Evolutionary conservation across 1,140 invertebrate genomes (phyloP), one percentile per base, ranked within the genome.

Genomic region (Galleria mellonella): DNA sequence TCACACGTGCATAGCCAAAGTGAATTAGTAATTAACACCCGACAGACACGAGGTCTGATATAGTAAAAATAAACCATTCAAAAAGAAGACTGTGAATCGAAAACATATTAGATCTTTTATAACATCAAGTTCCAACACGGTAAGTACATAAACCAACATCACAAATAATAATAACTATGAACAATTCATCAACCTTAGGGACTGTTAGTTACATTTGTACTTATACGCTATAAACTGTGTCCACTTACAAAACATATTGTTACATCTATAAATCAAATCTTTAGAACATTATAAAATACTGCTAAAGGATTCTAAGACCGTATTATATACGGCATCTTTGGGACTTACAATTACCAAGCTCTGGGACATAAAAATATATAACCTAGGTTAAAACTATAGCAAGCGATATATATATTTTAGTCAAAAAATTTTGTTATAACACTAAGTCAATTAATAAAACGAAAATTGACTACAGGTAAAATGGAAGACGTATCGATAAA

Each of bases 61-160:
- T 6, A 23, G 6, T 23, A 23, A 23, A 23, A 23, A 23, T 23
- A 23, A 23, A 23, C 17, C 17, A 23, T 23, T 23, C 17, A 17
- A n/a, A 17, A 17, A 37, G 1, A 17, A 37, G 15, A 37, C 14
- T 37, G 15, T 37, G 15, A 12, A 15, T 9, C 14, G 17, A 23
- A 23, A 23, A 3, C 17, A 37, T 35, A 14, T 3, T 23, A 23
- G 17, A 23, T 72, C 53, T 69, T 51, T 65, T 57, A 61, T 47
- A 42, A 35, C 42, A 57, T 23, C 17, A 55, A 45, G 40, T 17
- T 30, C 57, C 55, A 71, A 72, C 52, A 71, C 51, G 39, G 68
- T 82, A 82, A 83, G 78, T 79, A 77, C 75, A 77, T 78, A 65
- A 73, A 74, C 73, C 75, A 78, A 76, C 71, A 57, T 48, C 58